Base-by-base conservation (phyloP, 1,140 invertebrate genomes). In the Neodiprion pinetum region DNA sequence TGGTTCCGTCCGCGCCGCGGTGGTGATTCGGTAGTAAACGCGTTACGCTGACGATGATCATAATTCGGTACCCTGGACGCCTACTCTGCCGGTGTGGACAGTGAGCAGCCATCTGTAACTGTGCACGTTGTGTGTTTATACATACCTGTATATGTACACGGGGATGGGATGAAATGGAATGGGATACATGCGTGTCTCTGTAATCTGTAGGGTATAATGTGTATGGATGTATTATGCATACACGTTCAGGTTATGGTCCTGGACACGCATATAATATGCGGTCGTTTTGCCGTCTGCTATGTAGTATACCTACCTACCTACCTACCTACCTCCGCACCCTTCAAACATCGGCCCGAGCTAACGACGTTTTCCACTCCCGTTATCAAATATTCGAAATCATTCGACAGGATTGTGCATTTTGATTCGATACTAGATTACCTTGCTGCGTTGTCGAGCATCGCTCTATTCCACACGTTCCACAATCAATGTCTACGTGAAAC, bases 341-440 rank as follows among this genome's bases (percentile, higher is more conserved):
- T 40, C 28, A 40, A 40, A 40, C 28, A 40, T 48, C 71, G 21
- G 49, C 23, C 49, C 71, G 67, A 74, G 80, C 78, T 88, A 87
- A 88, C 85, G 85, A 87, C 83, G 85, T 88, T 88, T 87, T 61
- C 53, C 80, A 79, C 82, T 81, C 79, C 82, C 83, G 84, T 86
- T 84, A 85, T 86, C 84, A 88, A 88, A 88, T 88, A 87, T 85
- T 87, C 84, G 80, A 85, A 87, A 87, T 88, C 80, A 88, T 88
- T 88, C 83, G 80, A 74, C 81, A 79, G 81, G 80, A 84, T 84
- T 84, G 85, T 83, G 82, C 83, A 87, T 87, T 86, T 85, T 85
- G 85, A 87, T 87, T 85, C 82, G 82, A 82, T 80, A 80, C 81
- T 81, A 40, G 28, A 40, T 40, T 40, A 40, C 28, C 80, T 80